Percentiles rank a stretch among this genome's conserved stretches.
These are phyloP conservation scores for Lathamus discolor DNA, from an alignment of 2,113 vertebrate genomes.

Conservation along the genomic window DNA sequence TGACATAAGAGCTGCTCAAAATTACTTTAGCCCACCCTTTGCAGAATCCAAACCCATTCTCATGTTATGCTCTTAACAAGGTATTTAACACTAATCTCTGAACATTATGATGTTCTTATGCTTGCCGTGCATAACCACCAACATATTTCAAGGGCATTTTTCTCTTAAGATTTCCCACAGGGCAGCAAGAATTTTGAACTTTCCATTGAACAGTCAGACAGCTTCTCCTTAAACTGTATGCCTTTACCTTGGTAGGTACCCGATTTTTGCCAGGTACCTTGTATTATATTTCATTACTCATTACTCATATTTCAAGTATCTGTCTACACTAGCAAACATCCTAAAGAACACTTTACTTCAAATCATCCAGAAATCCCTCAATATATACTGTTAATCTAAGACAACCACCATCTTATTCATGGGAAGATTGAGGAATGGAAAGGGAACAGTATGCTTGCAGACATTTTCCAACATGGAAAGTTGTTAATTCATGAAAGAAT, in stretches of 20 bases:
- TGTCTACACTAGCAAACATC: background rate
- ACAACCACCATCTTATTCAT: background rate
- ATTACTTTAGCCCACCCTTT: background rate
- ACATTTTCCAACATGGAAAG: background rate
- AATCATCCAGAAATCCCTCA: background rate
- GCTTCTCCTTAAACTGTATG: background rate
- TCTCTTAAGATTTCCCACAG: background rate
- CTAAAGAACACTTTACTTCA: background rate
- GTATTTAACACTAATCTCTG: background rate
- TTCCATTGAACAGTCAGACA: background rate
- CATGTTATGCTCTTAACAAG: accelerated
- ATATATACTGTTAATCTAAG: background rate
- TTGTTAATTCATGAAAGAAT: too few species aligned
- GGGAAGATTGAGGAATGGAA: accelerated
- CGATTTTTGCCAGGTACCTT: background rate
- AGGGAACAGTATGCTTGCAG: background rate
- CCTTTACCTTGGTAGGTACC: background rate
- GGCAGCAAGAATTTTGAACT: background rate
- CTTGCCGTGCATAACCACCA: background rate
- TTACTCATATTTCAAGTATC: background rate
- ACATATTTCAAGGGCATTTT: background rate
- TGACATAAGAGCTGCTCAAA: background rate
- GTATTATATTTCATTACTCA: background rate
- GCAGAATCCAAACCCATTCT: background rate
- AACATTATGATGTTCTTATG: background rate